Conservation (phyloP, 30 jellyfish, hydroid and myxozoan genomes). For the Hydra vulgaris region DNA sequence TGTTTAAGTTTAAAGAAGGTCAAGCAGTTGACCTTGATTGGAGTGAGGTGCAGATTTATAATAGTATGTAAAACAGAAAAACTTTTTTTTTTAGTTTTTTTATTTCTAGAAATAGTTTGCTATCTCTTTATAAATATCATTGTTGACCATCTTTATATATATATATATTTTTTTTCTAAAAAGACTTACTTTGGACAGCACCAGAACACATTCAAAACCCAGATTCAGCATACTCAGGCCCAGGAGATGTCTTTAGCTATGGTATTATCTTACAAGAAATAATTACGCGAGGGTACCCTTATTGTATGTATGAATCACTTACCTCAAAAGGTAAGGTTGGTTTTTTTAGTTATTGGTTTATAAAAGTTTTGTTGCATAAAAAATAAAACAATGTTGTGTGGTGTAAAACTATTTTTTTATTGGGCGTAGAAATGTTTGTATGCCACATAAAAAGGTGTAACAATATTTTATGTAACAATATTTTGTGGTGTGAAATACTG, state of each 20-base stretch:
- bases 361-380: no score
- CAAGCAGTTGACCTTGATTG: slow-evolving; percentile 37
- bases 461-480: no score
- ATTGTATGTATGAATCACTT: slow-evolving; percentile 42
- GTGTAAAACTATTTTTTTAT: no score
- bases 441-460: no score
- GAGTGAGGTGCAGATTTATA: slow-evolving; percentile 43
- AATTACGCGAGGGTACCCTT: slow-evolving; percentile 61
- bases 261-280: slow-evolving; percentile 91
- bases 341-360: not conserved
- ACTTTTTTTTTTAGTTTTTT: not conserved
- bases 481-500: no score
- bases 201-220: slow-evolving; percentile 69
- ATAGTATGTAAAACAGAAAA: no score
- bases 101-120: no score
- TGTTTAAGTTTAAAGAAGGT: slow-evolving; percentile 65
- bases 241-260: slow-evolving; percentile 88
- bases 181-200: slow-evolving; percentile 81
- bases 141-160: no score
- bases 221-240: slow-evolving; percentile 27
- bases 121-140: no score
- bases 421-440: no score
- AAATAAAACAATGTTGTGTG: no score
- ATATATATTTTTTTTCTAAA: no score
- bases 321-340: slow-evolving; percentile 61